A percentile compares a stretch with the other conserved stretches of the same genome.
Conservation (phyloP, 2,888 invertebrate species). For the Oxyscelio sp. region DNA sequence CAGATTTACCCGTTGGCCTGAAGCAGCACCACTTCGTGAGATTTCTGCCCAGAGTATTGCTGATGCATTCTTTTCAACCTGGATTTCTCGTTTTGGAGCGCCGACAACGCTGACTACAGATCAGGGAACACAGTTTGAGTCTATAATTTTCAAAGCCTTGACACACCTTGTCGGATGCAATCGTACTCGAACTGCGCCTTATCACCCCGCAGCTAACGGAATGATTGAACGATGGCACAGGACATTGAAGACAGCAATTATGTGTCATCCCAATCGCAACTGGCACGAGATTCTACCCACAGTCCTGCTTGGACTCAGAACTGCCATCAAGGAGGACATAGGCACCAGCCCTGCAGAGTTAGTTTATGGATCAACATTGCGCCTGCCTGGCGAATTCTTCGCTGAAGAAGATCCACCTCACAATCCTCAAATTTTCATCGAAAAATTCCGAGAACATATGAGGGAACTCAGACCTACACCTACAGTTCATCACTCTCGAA, state of each 20-base stretch:
- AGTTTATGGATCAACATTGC: background rate
- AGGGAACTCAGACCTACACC: constrained; percentile 23
- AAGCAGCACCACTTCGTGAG: constrained; percentile 24
- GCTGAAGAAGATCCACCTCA: background rate
- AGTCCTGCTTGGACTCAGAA: constrained; percentile 8
- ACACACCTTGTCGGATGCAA: constrained; percentile 18
- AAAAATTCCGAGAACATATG: constrained; percentile 17
- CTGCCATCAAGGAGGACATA: background rate
- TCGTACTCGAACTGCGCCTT: background rate
- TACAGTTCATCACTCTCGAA: constrained; percentile 12
- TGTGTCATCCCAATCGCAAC: too few relatives aligned
- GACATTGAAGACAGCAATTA: background rate
- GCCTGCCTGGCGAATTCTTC: background rate
- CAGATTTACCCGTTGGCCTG: constrained; percentile 76
- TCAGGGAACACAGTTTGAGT: constrained; percentile 40
- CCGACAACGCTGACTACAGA: constrained; percentile 73
- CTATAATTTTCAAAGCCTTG: background rate
- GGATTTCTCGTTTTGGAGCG: constrained; percentile 70
- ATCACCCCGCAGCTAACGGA: constrained; percentile 4
- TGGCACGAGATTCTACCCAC: background rate
- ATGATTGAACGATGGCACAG: background rate
- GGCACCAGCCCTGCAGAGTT: background rate
- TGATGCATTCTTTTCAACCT: constrained; percentile 46
- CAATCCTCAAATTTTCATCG: constrained; percentile 12
- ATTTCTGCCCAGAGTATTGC: constrained; percentile 1